These are phyloP conservation scores for Morelia viridis DNA, from an alignment of 2,797 vertebrate species.

Conservation along the genomic window DNA sequence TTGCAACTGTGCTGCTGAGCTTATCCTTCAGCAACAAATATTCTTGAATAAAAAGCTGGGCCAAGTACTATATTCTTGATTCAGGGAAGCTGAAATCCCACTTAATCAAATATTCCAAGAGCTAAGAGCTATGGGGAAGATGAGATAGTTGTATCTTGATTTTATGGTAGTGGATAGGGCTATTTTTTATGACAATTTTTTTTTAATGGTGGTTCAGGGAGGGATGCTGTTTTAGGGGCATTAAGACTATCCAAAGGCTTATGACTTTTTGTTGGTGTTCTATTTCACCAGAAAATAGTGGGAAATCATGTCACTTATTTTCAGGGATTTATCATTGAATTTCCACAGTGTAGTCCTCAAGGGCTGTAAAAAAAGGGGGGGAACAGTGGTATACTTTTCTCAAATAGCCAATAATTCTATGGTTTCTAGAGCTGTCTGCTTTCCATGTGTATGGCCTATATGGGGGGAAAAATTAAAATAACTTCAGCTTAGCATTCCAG, in stretches of 20 bases:
- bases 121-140: not conserved
- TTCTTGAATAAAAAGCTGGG: not conserved
- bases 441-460: not conserved
- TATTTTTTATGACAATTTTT: not conserved
- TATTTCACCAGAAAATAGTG: not conserved
- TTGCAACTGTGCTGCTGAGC: not conserved
- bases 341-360: not conserved
- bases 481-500: fast-evolving
- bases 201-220: not conserved
- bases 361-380: not conserved
- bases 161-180: not conserved
- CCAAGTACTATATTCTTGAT: not conserved
- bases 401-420: not conserved
- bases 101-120: not conserved
- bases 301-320: not conserved
- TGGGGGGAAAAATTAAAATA: not conserved
- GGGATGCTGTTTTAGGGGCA: not conserved
- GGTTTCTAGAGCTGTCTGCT: not conserved
- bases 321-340: not conserved
- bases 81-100: not conserved
- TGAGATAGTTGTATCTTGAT: not conserved
- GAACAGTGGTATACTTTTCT: not conserved
- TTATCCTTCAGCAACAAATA: not conserved
- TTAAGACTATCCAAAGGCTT: not conserved
- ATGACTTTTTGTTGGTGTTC: not conserved